Conservation (phyloP, 2,797 vertebrate genomes). For the Catamblyrhynchus diadema region DNA sequence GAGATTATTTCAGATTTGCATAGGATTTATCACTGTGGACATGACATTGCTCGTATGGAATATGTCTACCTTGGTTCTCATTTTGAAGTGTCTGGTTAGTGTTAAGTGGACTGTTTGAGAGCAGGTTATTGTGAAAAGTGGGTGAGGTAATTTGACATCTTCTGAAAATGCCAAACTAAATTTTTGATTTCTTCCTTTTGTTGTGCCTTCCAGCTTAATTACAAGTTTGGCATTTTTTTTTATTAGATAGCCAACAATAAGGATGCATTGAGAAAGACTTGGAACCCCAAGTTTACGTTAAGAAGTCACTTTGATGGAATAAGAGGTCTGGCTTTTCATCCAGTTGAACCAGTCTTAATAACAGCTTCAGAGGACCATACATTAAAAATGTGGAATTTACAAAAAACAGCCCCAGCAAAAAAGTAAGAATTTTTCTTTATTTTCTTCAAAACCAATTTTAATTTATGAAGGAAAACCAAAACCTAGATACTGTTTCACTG, state of each 20-base stretch:
- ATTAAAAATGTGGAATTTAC: conserved; percentile 99
- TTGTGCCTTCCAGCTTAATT: conserved; percentile 17
- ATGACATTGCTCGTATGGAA: background rate
- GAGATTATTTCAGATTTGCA: background rate
- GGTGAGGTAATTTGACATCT: background rate
- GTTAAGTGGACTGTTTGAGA: background rate
- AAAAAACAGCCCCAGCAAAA: conserved; percentile 97
- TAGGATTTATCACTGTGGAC: background rate
- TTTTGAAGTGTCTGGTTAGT: background rate
- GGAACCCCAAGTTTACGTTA: conserved; percentile 98
- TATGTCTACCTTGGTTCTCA: background rate
- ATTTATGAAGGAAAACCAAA: background rate
- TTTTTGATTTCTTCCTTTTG: background rate
- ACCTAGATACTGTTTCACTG: background rate
- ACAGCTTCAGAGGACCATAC: conserved; percentile 98
- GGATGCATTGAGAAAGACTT: conserved; percentile 96
- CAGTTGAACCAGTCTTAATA: conserved; percentile 92
- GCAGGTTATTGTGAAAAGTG: background rate
- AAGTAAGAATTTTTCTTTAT: conserved; percentile 80
- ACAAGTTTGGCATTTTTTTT: conserved; percentile 19
- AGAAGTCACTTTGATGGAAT: conserved; percentile 98
- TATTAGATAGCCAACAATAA: conserved; percentile 95
- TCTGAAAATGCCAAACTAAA: conserved; percentile 24
- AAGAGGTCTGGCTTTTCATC: conserved; percentile 93
- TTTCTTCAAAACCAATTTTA: background rate